Percentiles rank a stretch among this genome's conserved stretches.
Conservation (phyloP, 2,797 vertebrate species). For the Crossoptilon crossoptilon region DNA sequence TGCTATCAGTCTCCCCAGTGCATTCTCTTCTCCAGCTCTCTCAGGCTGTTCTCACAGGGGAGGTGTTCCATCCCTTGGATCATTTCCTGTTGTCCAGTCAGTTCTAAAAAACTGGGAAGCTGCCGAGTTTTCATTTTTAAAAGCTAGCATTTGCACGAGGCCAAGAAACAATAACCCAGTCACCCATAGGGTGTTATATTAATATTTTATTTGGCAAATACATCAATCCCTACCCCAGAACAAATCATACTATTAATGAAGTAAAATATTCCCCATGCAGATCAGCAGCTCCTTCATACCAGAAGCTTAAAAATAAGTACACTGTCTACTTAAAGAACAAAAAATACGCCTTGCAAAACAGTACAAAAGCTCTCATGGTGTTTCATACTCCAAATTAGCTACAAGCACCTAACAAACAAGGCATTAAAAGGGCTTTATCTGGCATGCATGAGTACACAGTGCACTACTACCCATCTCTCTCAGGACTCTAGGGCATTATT, state of each 20-base stretch:
- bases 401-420: not conserved
- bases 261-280: not conserved
- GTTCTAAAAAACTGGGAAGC: not conserved
- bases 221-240: not conserved
- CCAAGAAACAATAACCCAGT: not conserved
- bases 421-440: not conserved
- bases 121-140: not conserved
- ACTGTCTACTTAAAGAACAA: not conserved
- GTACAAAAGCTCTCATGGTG: not conserved
- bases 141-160: not conserved
- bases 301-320: not conserved
- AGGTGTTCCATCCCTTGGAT: too few relatives aligned
- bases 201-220: constrained; percentile 41
- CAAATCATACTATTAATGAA: constrained; percentile 9
- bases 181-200: not conserved
- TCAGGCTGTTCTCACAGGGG: too few relatives aligned
- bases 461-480: not conserved
- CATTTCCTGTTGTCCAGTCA: not conserved
- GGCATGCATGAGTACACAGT: not conserved
- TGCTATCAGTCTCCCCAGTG: too few relatives aligned
- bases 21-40: too few relatives aligned
- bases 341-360: not conserved
- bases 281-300: not conserved
- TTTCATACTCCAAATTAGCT: not conserved
- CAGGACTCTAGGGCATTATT: not conserved